Base-by-base conservation (phyloP, 2,113 vertebrate species). In the Taurulus bubalis region DNA sequence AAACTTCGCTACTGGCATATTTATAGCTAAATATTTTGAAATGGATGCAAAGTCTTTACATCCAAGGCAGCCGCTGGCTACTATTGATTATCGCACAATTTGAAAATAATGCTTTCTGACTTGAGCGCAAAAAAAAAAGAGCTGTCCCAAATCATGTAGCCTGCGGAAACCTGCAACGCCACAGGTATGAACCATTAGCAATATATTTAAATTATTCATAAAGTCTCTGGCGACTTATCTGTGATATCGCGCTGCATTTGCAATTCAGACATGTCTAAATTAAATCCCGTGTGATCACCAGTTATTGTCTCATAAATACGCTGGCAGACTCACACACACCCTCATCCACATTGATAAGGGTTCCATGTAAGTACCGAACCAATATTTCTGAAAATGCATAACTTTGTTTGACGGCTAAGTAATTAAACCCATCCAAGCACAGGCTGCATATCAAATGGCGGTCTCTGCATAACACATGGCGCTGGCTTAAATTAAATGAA, bases 391-490 rank as follows among this genome's bases (percentile, higher is more conserved):
- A 79, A 87, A 73, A 49, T 81, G 83, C 75, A 80, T 74, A 88
- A 89, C 0, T 84, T 69, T 68, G 64, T 88, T 86, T 83, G 87
- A 89, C 42, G 79, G 75, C 49, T 53, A 82, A 84, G 82, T 89
- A 89, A 91, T 92, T 89, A 87, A 90, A 89, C 34, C 79, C 68
- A 73, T 71, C 78, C 75, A 71, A 88, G 88, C 88, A 82, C 74
- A 36, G 60, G 49, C 85, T 75, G 81, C 74, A 89, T 87, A 87
- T 78, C 71, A 75, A 84, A 87, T 24, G 32, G 53, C 59, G 36
- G 59, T 72, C 58, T 71, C 74, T 80, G 77, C 67, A 69, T 22
- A 76, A 75, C 87, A 77, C 87, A 82, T 26, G 81, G 76, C 42
- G 60, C 34, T 7, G 49, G 22, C 70, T 58, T 26, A 67, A 87